Conservation (phyloP, 2,888 invertebrate species). For the Himalopsyche tibetana region DNA sequence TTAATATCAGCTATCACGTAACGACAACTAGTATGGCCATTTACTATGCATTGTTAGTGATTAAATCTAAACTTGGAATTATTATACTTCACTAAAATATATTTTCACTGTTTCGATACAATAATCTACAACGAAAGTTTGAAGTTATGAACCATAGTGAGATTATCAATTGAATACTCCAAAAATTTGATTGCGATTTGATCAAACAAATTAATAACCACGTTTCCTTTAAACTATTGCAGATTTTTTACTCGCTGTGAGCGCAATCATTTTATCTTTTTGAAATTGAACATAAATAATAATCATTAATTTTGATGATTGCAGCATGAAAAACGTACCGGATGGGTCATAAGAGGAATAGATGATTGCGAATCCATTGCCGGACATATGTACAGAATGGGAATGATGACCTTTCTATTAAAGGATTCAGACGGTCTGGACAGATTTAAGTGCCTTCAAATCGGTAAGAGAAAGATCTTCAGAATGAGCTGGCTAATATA, state of each 20-base stretch:
- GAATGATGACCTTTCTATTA: conserved; percentile 90
- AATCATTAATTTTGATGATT: conserved; percentile 66
- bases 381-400: conserved; percentile 98
- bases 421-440: conserved; percentile 81
- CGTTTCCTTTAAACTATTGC: no score
- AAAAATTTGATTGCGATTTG: no score
- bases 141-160: not conserved
- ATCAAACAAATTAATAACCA: not conserved
- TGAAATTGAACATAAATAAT: not conserved
- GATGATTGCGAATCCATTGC: conserved; percentile 92
- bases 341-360: conserved; percentile 90
- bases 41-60: not conserved
- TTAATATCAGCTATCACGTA: no score
- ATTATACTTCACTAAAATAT: not conserved
- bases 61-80: not conserved
- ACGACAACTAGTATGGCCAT: not conserved
- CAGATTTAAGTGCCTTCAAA: conserved; percentile 84
- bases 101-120: not conserved
- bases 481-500: not conserved
- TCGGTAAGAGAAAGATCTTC: conserved; percentile 73
- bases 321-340: conserved; percentile 91
- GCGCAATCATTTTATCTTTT: not conserved
- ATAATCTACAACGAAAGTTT: not conserved
- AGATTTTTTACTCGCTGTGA: not conserved
- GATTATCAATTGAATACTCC: no score